A percentile compares a stretch with the other conserved stretches of the same genome.
phyloP scores from a whole-genome alignment of 1,140 invertebrate species.

The Brachionus rubens region DNA sequence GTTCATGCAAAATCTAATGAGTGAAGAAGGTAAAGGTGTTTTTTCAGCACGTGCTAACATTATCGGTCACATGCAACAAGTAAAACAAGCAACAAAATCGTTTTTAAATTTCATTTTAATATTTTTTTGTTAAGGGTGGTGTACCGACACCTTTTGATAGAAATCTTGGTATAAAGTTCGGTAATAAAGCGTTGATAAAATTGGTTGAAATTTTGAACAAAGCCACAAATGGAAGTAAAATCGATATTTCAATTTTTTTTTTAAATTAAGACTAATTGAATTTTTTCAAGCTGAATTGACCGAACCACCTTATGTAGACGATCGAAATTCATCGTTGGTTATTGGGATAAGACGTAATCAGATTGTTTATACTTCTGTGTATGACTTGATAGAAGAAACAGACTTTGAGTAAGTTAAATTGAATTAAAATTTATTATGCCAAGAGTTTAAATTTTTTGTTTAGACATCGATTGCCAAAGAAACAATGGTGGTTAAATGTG shows the following conservation, averaged over 20 bases:
- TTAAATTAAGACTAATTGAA: background rate
- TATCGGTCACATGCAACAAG: constrained; percentile 41
- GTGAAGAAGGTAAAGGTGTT: constrained; percentile 89
- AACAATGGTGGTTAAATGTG: constrained; percentile 97
- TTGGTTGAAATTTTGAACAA: constrained; percentile 64
- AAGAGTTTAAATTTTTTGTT: background rate
- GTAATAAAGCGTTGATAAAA: constrained; percentile 86
- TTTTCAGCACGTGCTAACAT: constrained; percentile 4
- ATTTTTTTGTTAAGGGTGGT: constrained; percentile 72
- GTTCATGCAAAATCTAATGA: constrained; percentile 89
- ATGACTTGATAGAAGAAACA: constrained; percentile 76
- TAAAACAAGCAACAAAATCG: background rate
- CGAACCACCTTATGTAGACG: background rate
- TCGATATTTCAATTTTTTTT: background rate
- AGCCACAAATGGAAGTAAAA: background rate
- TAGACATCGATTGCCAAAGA: constrained; percentile 83
- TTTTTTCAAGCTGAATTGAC: background rate
- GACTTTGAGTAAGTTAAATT: constrained; percentile 73
- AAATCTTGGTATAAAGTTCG: constrained; percentile 98
- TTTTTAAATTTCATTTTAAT: constrained; percentile 73
- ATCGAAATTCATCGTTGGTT: constrained; percentile 4
- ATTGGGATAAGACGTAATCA: constrained; percentile 77
- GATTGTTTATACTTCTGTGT: constrained; percentile 83
- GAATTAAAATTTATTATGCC: background rate
- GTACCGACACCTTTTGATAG: constrained; percentile 94